Conservation (phyloP, 2,888 invertebrate genomes). For the Drosophila acutilabella region DNA sequence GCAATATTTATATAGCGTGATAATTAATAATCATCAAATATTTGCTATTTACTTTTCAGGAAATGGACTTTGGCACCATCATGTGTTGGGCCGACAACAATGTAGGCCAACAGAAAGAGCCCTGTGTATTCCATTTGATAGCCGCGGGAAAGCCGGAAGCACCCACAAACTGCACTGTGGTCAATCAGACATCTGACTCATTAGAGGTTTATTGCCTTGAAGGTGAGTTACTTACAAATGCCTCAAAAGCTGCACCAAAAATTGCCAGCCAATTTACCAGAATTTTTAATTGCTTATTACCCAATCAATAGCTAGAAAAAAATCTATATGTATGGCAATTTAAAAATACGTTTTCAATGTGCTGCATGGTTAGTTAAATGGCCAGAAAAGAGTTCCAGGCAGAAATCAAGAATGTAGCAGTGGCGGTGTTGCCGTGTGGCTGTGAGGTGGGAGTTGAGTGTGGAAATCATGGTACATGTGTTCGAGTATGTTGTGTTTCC, state of each 20-base stretch:
- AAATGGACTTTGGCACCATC: constrained; percentile 91
- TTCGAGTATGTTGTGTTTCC: constrained; percentile 63
- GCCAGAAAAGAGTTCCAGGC: constrained; percentile 25
- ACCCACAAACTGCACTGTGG: constrained; percentile 91
- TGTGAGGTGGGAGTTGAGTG: constrained; percentile 11
- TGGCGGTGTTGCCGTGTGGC: no score
- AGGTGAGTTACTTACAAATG: constrained; percentile 82
- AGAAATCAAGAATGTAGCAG: background rate
- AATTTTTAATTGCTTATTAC: constrained; percentile 76
- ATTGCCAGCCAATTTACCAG: constrained; percentile 62
- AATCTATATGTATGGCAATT: constrained; percentile 6
- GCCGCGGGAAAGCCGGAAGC: constrained; percentile 92
- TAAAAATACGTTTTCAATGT: constrained; percentile 34
- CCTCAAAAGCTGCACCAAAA: constrained; percentile 13
- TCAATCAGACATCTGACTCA: constrained; percentile 91
- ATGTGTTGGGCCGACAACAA: constrained; percentile 91
- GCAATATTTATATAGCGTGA: background rate
- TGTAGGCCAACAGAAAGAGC: constrained; percentile 90
- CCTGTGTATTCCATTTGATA: constrained; percentile 91
- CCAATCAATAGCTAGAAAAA: constrained; percentile 66
- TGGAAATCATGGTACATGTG: constrained; percentile 48
- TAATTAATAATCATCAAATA: constrained; percentile 5
- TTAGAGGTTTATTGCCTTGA: constrained; percentile 90
- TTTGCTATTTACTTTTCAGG: constrained; percentile 80
- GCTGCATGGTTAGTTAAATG: constrained; percentile 53